phyloP scores from a whole-genome alignment of 30 jellyfish, hydroid and myxozoan species.

The Rhopilema esculentum region DNA sequence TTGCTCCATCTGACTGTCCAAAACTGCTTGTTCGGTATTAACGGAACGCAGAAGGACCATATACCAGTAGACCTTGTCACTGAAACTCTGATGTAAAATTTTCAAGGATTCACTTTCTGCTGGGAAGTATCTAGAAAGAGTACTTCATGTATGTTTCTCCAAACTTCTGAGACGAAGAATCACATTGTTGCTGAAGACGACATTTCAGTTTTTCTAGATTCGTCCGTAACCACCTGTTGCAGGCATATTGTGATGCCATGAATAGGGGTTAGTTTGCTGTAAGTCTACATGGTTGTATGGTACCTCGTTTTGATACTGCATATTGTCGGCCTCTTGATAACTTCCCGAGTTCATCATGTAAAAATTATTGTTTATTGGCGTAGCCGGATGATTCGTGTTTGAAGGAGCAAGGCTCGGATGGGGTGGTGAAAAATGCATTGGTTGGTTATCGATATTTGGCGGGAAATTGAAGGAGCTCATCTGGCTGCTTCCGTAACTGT shows the following conservation, averaged over 20 bases:
- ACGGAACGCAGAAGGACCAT: too few species aligned
- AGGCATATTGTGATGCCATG: constrained; percentile 56
- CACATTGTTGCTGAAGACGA: not conserved
- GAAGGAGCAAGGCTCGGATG: constrained; percentile 45
- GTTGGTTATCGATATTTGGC: constrained; percentile 21
- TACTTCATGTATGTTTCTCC: too few species aligned
- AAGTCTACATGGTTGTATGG: constrained; percentile 58
- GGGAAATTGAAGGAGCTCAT: constrained; percentile 35
- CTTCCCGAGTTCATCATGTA: constrained; percentile 39
- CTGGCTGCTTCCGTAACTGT: constrained; percentile 29
- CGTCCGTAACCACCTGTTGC: constrained; percentile 51
- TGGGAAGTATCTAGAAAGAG: too few species aligned
- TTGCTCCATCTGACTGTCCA: too few species aligned
- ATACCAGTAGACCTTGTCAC: too few species aligned
- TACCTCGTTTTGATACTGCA: constrained; percentile 39
- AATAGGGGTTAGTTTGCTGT: constrained; percentile 67
- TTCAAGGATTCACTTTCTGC: not conserved
- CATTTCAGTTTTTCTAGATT: not conserved
- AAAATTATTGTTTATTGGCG: constrained; percentile 25
- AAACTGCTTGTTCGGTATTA: too few species aligned
- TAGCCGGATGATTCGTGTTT: constrained; percentile 7
- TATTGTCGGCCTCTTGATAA: constrained; percentile 45
- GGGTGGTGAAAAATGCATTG: constrained; percentile 17
- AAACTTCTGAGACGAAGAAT: not conserved
- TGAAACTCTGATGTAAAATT: too few species aligned